Evolutionary conservation across 2,797 vertebrate species (phyloP).

Genomic region (Chiroxiphia lanceolata): DNA sequence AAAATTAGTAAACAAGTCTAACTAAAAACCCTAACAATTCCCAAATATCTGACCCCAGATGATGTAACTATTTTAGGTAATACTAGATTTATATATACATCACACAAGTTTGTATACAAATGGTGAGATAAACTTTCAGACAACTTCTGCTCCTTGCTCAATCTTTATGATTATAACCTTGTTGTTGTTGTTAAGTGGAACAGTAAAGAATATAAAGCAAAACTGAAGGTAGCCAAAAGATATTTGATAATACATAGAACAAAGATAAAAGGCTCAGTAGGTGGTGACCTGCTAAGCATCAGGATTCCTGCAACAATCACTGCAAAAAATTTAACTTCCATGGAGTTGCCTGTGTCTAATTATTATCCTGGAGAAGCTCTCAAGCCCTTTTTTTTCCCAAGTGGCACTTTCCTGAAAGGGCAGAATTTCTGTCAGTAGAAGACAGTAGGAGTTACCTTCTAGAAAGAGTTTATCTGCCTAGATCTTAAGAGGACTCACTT

Average conservation of each 20-base stretch:
- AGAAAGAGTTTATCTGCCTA: not conserved
- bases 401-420: not conserved
- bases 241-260: not conserved
- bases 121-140: not conserved
- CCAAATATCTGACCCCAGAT: not conserved
- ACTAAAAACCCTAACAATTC: not conserved
- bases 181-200: not conserved
- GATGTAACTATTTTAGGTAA: not conserved
- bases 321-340: not conserved
- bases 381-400: not conserved
- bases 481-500: not conserved
- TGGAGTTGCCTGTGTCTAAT: not conserved
- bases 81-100: not conserved
- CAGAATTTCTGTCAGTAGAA: not conserved
- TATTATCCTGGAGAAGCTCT: not conserved
- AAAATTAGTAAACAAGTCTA: conserved; percentile 1
- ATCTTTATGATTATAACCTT: not conserved
- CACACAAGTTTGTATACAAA: not conserved
- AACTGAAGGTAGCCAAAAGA: not conserved
- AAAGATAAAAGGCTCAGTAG: not conserved
- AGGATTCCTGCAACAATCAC: not conserved
- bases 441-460: not conserved
- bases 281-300: not conserved
- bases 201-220: not conserved
- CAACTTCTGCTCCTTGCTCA: not conserved